Conservation (phyloP, 2,797 vertebrate genomes). For the Poecile montanus region DNA sequence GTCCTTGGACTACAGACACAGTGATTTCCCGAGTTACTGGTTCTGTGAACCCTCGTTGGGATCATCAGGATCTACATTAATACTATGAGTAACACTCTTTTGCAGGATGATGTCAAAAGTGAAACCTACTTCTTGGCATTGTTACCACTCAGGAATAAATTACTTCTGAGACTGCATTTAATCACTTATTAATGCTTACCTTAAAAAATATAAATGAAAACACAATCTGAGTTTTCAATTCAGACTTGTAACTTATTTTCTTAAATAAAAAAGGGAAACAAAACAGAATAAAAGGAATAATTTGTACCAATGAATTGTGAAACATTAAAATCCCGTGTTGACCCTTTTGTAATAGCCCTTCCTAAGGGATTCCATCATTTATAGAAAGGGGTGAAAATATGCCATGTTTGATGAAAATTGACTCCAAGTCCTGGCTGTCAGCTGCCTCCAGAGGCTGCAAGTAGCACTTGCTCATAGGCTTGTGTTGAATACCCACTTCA, state of each 20-base stretch:
- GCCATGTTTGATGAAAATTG: not conserved
- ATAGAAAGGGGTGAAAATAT: not conserved
- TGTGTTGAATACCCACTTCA: not conserved
- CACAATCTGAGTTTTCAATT: not conserved
- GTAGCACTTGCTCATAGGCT: not conserved
- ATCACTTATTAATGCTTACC: not conserved
- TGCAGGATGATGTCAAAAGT: not conserved
- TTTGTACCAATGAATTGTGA: not conserved
- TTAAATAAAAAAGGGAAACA: rapidly evolving
- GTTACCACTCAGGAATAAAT: not conserved
- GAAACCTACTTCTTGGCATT: not conserved
- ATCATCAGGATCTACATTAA: not conserved
- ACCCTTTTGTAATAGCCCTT: not conserved
- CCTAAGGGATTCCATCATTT: not conserved
- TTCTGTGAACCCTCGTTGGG: not conserved
- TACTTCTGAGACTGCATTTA: not conserved
- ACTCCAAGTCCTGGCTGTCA: not conserved
- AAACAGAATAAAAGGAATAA: not conserved
- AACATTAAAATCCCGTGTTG: not conserved
- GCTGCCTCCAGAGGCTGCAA: not conserved
- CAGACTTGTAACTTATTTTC: not conserved
- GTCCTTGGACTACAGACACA: rapidly evolving
- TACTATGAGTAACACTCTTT: not conserved
- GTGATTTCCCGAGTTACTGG: not conserved
- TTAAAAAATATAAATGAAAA: not conserved